Base-by-base conservation (phyloP, 1,140 invertebrate species). In the Delia radicum region DNA sequence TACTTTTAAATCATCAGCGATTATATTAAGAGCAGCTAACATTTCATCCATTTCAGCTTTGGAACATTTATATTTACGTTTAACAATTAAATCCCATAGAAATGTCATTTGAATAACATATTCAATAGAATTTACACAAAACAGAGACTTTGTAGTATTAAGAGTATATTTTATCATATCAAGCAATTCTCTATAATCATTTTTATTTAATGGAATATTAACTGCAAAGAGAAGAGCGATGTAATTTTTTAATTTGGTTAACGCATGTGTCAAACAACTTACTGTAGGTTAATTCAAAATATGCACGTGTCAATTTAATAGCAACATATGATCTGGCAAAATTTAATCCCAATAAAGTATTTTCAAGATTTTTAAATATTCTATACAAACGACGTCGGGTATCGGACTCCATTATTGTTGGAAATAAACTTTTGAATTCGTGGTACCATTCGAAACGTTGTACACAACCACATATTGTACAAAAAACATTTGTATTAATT, bases 61-160 rank as follows among this genome's bases (percentile, higher is more conserved):
- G 15, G 21, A 71, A 29, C 73, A 77, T 74, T 79, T 65, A 33
- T 81, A 79, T 74, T 76, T 78, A 7, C 73, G 69, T 27, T 71
- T 28, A 0, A 83, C 83, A 18, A 80, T 62, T 0, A 85, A 27
- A 73, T 85, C 83, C 81, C 78, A 80, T 0, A 85, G 31, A 67
- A 76, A 80, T 3, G 77, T 79, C 42, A 82, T 37, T 37, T 76
- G 65, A 7, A 10, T 69, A 3, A 83, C 72, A 28, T 83, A 85
- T 0, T 74, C 73, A 26, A 80, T 28, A 0, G 81, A 83, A 48
- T 74, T 72, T 4, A 0, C 24, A 24, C 80, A 79, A 31, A 24
- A 21, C 10, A 10, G 8, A 55, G 48, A 6, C 24, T 4, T 79
- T 55, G 61, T 76, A 26, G 67, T 76, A 1, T 71, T 48, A 3